Base-by-base conservation (phyloP, 1,140 invertebrate species). In the Idris sp. region DNA sequence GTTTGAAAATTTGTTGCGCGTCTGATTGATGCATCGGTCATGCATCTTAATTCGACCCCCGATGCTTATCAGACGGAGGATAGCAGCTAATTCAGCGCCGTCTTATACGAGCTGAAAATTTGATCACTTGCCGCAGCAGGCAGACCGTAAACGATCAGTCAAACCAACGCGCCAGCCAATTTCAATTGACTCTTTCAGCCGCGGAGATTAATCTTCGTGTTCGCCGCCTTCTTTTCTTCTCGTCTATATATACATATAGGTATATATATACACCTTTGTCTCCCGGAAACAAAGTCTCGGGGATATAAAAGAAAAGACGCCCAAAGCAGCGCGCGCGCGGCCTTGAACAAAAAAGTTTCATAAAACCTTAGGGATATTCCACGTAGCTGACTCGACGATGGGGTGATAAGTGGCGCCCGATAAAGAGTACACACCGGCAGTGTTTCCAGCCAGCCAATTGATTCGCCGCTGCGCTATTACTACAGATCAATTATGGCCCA, bases 121-220 rank as follows among this genome's bases (percentile, higher is more conserved):
- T 75, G 64, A 75, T 75, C 64, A 59, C 64, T 68, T 62, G 18
- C 56, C 72, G 72, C 56, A 49, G 58, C 16, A 75, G 68, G 58
- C 72, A 19, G 58, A 64, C 64, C 72, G 44, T 75, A 51, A 69
- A 75, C 73, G 73, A 75, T 75, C 73, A 75, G 73, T 75, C 73
- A 69, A 75, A 75, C 73, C 65, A 64, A 65, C 73, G 65, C 73
- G n/a, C n/a, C 73, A 43, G 71, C 65, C 64, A 75, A 75, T 75
- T 75, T 75, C 73, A 75, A 75, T 75, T 75, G 73, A 69, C 73
- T 75, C 65, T 75, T 75, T 75, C 73, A 71, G 54, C 53, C 41
- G 56, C 41, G 54, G 18, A 69, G 74, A 71, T 76, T 76, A 76
- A 76, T 76, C 74, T 76, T 76, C 73, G 73, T 76, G 43, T 44